These are phyloP conservation scores for Trissolcus japonicus DNA, from an alignment of 2,888 invertebrate genomes.

Conservation along the genomic window DNA sequence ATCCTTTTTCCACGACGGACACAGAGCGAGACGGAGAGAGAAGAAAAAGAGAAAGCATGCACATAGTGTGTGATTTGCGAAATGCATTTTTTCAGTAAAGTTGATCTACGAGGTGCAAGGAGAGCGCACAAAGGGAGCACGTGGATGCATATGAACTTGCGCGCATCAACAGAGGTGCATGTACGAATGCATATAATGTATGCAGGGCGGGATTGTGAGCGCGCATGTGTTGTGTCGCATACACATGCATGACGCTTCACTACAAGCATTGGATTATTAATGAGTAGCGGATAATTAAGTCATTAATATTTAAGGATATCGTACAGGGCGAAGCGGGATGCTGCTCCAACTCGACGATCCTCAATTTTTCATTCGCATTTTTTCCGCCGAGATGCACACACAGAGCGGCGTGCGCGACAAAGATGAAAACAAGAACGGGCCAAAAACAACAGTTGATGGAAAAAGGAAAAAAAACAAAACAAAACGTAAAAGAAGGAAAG, in stretches of 20 bases:
- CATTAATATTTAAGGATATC: conserved; percentile 71
- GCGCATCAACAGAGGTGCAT: conserved; percentile 13
- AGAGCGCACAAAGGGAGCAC: conserved; percentile 13
- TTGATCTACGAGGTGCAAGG: conserved; percentile 41
- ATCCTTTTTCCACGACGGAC: conserved; percentile 46
- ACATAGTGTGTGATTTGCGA: conserved; percentile 50
- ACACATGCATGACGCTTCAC: conserved; percentile 61
- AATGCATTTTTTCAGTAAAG: conserved; percentile 53
- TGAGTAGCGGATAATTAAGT: conserved; percentile 71
- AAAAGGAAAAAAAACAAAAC: not conserved
- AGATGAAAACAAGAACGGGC: conserved; percentile 6
- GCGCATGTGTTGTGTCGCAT: conserved; percentile 48
- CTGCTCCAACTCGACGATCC: conserved; percentile 52
- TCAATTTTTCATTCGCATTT: conserved; percentile 59
- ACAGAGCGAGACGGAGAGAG: conserved; percentile 32
- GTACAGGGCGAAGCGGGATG: conserved; percentile 52
- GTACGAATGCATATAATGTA: conserved; percentile 30
- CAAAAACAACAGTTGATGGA: conserved; percentile 22
- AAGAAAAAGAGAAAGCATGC: conserved; percentile 22
- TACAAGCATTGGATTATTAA: conserved; percentile 68
- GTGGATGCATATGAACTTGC: conserved; percentile 7
- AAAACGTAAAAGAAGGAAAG: conserved; percentile 13
- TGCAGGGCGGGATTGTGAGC: conserved; percentile 36
- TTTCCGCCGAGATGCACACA: conserved; percentile 45
- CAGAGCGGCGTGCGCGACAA: conserved; percentile 11